Conservation (phyloP, 2,113 vertebrate species). For the Rhinoderma darwinii region DNA sequence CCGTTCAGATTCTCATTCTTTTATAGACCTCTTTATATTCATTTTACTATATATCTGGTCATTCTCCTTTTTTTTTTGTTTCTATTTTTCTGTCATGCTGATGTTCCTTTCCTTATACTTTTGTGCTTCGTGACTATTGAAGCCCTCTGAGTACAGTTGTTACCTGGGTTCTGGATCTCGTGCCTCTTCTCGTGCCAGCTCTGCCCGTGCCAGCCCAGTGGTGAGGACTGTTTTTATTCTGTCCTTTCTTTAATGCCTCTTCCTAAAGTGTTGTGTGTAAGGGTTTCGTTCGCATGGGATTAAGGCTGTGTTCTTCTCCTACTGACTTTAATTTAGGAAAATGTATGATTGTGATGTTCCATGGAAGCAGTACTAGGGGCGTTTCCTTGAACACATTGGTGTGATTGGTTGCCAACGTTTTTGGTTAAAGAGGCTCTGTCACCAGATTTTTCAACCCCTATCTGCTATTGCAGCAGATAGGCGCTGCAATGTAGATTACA, state of each 20-base stretch:
- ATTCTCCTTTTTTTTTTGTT: background rate
- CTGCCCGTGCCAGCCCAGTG: slow-evolving; percentile 95
- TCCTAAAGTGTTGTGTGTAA: background rate
- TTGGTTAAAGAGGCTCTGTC: no score
- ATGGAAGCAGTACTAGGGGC: no score
- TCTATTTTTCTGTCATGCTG: background rate
- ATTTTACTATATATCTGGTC: background rate
- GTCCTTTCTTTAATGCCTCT: background rate
- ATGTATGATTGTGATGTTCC: background rate
- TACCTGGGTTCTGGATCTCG: slow-evolving; percentile 87
- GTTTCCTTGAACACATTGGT: background rate
- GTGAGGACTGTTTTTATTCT: slow-evolving; percentile 76
- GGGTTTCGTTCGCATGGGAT: background rate
- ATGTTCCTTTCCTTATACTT: background rate
- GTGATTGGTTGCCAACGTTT: background rate
- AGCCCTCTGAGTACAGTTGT: slow-evolving; percentile 88
- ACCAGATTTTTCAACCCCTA: no score
- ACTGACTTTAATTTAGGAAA: background rate
- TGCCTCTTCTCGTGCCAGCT: slow-evolving; percentile 91
- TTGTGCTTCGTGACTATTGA: slow-evolving; percentile 29
- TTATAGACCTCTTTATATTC: background rate
- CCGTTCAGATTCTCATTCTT: background rate
- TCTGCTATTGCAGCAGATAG: no score
- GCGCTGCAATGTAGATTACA: no score
- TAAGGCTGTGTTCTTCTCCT: background rate